Base-by-base conservation (phyloP, 1,140 invertebrate genomes). In the Oedothorax gibbosus region DNA sequence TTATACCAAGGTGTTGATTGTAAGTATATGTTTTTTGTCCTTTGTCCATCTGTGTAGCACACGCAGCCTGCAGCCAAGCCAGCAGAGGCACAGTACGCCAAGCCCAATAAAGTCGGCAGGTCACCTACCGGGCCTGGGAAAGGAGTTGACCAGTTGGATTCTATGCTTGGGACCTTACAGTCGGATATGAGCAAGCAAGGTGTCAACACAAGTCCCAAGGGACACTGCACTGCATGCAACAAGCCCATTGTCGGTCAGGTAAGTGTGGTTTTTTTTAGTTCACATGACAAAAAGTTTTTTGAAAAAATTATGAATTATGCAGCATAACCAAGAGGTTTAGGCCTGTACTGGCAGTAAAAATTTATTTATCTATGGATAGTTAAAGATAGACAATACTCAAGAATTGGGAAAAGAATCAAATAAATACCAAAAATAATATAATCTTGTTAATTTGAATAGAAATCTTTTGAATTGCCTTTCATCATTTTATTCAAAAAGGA, bases 161-260 rank as follows among this genome's bases (percentile, higher is more conserved):
- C 94, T 92, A 98, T 98, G 96, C 93, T 98, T 88, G 96, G 95
- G 64, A 95, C 96, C 87, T 93, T 98, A 87, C 95, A 97, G 89
- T 88, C 89, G 21, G 96, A 97, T 92, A 97, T 98, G 96, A 96
- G 95, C 91, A 94, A 96, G 89, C 98, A 99, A 93, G 98, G 98
- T 91, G 95, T 99, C 53, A 97, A 95, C 90, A 98, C 97, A 21
- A 97, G 97, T 85, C 96, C 99, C 89, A 99, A 99, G 92, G 98
- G 98, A 8, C 88, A 89, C 53, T 91, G 91, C 89, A 89, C 89
- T 20, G 90, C 90, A 49, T 92, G 91, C 88, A 89, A 89, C 84
- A 90, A 91, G 77, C 89, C 90, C 14, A 90, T 91, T 77, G 89
- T 91, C 69, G 90, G 91, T 66, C 91, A 91, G 89, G 90, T 91